phyloP scores from a whole-genome alignment of 2,888 invertebrate genomes.

The Brachyptera putata region DNA sequence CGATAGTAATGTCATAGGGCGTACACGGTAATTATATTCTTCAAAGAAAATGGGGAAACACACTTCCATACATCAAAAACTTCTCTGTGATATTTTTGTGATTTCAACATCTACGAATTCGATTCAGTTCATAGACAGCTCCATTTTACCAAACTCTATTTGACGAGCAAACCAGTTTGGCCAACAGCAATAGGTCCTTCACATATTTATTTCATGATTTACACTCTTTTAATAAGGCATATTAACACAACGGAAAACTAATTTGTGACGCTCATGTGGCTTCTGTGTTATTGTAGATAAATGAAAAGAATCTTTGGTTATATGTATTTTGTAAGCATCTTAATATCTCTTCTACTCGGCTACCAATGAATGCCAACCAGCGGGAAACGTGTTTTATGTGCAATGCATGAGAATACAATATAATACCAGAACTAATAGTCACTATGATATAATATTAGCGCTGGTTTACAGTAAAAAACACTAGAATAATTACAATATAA shows the following conservation, averaged over 20 bases:
- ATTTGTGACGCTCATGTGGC: slow-evolving; percentile 25
- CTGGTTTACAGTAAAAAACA: slow-evolving; percentile 12
- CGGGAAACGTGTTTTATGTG: not conserved
- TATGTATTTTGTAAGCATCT: too few species aligned
- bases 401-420: slow-evolving; percentile 6
- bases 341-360: too few species aligned
- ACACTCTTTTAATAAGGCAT: slow-evolving; percentile 34
- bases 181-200: slow-evolving; percentile 35
- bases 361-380: not conserved
- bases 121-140: not conserved
- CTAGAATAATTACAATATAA: slow-evolving; percentile 9
- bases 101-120: not conserved
- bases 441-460: too few species aligned
- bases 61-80: slow-evolving; percentile 9
- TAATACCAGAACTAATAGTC: not conserved
- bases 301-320: slow-evolving; percentile 4
- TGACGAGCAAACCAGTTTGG: slow-evolving; percentile 11
- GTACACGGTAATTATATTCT: not conserved
- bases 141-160: not conserved
- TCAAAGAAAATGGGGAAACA: slow-evolving; percentile 10
- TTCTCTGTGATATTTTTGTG: slow-evolving; percentile 1
- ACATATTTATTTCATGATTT: slow-evolving; percentile 18
- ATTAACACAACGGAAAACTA: slow-evolving; percentile 30
- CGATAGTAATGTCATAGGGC: not conserved
- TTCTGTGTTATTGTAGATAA: slow-evolving; percentile 29